Evolutionary conservation across 2,888 invertebrate genomes (phyloP), one percentile per base, ranked within the genome.

Genomic region (Cryptops parisi): DNA sequence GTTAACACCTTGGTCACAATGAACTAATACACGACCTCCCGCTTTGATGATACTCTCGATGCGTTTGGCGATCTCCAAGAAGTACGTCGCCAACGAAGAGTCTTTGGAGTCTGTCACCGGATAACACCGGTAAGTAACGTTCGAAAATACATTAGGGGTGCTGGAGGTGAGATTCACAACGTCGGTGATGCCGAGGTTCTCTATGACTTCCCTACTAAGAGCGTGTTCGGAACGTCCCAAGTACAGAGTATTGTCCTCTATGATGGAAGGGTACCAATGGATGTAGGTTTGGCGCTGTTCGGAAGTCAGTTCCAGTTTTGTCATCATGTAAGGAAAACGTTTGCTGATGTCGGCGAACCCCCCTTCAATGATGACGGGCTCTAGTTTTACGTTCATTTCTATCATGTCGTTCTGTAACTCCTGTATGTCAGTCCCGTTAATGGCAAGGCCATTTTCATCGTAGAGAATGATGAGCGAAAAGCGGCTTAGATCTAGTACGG

Each of bases 221-320:
- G 66, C 66, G 57, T 65, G 65, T 25, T 66, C 64, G 1, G 62
- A 61, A 3, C 63, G 57, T 15, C 66, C 66, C 33, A 64, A 56
- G 57, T 64, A 66, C 47, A 66, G 57, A 53, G 59, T 48, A 22
- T 59, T 59, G 2, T 64, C 63, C 15, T 62, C 26, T n/a, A 66
- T 60, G 26, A 64, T 59, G 12, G 64, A 63, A 3, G 66, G 66
- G 53, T 62, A 65, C 60, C 64, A 63, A 15, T 58, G 55, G 43
- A 64, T 33, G 33, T 50, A 53, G 24, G 55, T 49, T 45, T 54
- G 50, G 19, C 61, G 41, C 33, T 58, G 54, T 5, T 47, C 57
- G 12, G 53, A 33, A 2, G 48, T 50, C 26, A 56, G 23, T 2
- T 57, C 55, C 3, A 49, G 40, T 3, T 56, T 53, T 6, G 59